Evolutionary conservation across 2,113 vertebrate genomes (phyloP), one percentile per base, ranked within the genome.

Genomic region (Carassius gibelio): DNA sequence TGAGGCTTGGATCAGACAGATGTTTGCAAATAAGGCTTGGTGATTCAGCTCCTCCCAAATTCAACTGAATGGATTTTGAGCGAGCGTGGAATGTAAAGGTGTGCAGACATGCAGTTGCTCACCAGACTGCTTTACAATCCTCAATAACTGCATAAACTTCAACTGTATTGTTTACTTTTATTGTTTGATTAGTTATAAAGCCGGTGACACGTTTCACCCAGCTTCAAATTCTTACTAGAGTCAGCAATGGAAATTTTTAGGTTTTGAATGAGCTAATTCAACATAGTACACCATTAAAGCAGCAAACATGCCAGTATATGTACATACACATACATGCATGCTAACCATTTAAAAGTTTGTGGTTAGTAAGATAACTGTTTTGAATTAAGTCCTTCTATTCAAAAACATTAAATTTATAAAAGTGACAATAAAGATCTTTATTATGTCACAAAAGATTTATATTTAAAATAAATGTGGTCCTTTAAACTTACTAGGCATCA

Each of bases 61-160:
- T 84, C 84, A 82, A 75, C 85, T 88, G 75, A 91, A 86, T 75
- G 83, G 89, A 86, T 90, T 84, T 55, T 83, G 86, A 89, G 84
- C 79, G 87, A 74, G 88, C 84, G 87, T 92, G 93, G 94, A 95
- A 95, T 95, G 94, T 93, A 91, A 91, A 95, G 94, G 93, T 94
- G 94, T 95, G 93, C 90, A 92, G 94, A 94, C 94, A 92, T 92
- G 94, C 90, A 94, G 88, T 88, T 42, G 76, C 87, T 87, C 77
- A 61, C 75, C 36, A 82, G 52, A 76, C 78, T 23, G 11, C n/a
- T 26, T 80, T 82, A 19, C 48, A 69, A 81, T 69, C 6, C 42
- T 57, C 48, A 38, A 84, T 81, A 45, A 34, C 21, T 69, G 17
- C 30, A 71, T 15, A 57, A 81, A 30, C n/a, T 69, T n/a, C n/a